Evolutionary conservation across 2,888 invertebrate species (phyloP), one percentile per base, ranked within the genome.

Genomic region (Anagyrus pseudococci): DNA sequence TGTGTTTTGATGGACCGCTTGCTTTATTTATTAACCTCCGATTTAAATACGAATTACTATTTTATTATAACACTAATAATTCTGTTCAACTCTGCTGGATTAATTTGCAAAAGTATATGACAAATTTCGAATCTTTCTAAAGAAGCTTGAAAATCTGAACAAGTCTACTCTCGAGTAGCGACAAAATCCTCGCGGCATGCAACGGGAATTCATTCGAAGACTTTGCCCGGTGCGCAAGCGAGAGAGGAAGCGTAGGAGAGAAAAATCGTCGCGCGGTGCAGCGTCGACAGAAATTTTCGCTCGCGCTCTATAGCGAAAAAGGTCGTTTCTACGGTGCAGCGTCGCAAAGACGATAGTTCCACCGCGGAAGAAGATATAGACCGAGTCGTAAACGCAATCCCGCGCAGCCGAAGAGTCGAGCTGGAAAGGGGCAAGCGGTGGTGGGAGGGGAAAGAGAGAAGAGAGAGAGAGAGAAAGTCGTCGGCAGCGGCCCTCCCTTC

Each of bases 401-500:
- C 40, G 15, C 20, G 23, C 33, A 22, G 29, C 43, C 23, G 29
- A 10, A 37, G 23, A 37, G n/a, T n/a, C n/a, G 43, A 49, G 33
- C 41, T 20, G 43, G 50, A 40, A 40, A 43, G 47, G n/a, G n/a
- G n/a, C n/a, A n/a, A n/a, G n/a, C 33, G 46, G 46, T 47, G 47
- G 56, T 44, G 47, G 49, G 53, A 46, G 46, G 43, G 20, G 25
- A 23, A 49, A 49, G 47, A 53, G 53, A 46, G 46, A 48, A n/a
- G 25, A 23, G 53, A 15, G 37, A 19, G 49, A 57, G 50, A 17
- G 22, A 19, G 50, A 55, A 50, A 52, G 53, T 49, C 55, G 44
- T 48, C 57, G n/a, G 59, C 52, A 50, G 40, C 52, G 52, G 55
- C 58, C 67, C 69, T 69, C 67, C 70, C 68, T 70, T 68, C 62